Conservation (phyloP, 2,888 invertebrate species). For the Acronicta alni region DNA sequence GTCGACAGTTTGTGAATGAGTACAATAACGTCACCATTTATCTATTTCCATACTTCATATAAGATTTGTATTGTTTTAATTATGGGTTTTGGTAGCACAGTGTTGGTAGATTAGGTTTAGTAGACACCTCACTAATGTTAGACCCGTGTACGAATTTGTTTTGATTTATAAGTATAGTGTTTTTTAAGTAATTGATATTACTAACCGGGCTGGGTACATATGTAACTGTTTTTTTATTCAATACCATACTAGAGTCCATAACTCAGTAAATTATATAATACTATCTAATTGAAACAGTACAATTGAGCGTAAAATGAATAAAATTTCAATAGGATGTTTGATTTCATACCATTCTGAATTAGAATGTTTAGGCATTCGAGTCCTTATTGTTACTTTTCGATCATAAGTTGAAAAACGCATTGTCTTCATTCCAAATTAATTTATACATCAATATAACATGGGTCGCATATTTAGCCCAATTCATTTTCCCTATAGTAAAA, state of each 20-base stretch:
- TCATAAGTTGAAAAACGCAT: too few species aligned
- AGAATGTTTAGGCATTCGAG: too few species aligned
- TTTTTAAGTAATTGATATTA: constrained; percentile 22
- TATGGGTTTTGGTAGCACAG: constrained; percentile 62
- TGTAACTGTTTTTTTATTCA: constrained; percentile 17
- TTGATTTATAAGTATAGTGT: constrained; percentile 26
- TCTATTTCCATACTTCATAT: constrained; percentile 37
- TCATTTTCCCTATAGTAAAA: too few species aligned
- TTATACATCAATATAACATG: too few species aligned
- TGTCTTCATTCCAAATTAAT: too few species aligned
- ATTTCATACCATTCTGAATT: too few species aligned
- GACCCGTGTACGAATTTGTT: constrained; percentile 34
- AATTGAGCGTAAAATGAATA: neutral
- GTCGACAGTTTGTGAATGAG: constrained; percentile 58
- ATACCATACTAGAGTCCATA: constrained; percentile 1
- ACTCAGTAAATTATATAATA: constrained; percentile 8
- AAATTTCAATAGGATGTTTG: too few species aligned
- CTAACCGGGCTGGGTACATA: constrained; percentile 43
- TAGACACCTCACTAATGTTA: constrained; percentile 48
- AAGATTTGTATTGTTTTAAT: constrained; percentile 42
- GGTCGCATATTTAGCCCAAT: too few species aligned
- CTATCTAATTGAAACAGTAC: constrained; percentile 1
- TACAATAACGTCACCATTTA: constrained; percentile 47
- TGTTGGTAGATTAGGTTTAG: constrained; percentile 47
- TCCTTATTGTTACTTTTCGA: too few species aligned